phyloP scores from a whole-genome alignment of 2,113 vertebrate species.

The Vulpes lagopus region DNA sequence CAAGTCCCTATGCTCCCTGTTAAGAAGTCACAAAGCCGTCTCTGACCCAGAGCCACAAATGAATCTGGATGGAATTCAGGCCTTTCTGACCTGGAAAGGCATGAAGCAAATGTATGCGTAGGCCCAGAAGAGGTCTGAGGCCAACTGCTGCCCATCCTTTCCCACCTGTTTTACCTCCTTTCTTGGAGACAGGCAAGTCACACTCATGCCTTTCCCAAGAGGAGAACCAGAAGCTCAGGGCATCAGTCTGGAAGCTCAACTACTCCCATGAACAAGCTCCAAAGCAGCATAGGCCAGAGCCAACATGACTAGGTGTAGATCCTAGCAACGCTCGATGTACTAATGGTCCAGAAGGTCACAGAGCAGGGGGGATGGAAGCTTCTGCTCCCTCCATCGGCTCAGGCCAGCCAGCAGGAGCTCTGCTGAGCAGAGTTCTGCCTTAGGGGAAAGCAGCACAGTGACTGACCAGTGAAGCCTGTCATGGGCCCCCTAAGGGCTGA shows the following conservation, averaged over 20 bases:
- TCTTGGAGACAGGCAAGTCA: background rate
- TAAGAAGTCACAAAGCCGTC: conserved; percentile 20
- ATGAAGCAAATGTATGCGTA: background rate
- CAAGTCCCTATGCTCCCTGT: conserved; percentile 16
- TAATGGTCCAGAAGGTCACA: too few species aligned
- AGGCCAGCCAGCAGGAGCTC: accelerated
- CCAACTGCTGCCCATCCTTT: accelerated
- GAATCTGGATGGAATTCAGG: background rate
- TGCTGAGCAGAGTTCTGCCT: background rate
- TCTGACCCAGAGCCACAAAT: conserved; percentile 5
- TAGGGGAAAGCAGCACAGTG: accelerated
- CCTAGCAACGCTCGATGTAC: accelerated
- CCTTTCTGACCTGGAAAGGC: background rate
- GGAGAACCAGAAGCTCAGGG: accelerated
- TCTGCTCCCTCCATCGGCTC: too few species aligned
- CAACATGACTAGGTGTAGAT: accelerated
- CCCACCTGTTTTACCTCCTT: background rate
- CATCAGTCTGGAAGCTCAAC: background rate
- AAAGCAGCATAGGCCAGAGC: too few species aligned
- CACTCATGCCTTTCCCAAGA: background rate
- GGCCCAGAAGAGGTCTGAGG: background rate
- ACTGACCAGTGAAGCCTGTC: background rate
- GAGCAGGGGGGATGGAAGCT: accelerated
- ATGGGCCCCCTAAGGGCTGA: accelerated
- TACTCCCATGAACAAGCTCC: background rate